Base-by-base conservation (phyloP, 1,140 invertebrate genomes). In the Philotrypesis tridentata region DNA sequence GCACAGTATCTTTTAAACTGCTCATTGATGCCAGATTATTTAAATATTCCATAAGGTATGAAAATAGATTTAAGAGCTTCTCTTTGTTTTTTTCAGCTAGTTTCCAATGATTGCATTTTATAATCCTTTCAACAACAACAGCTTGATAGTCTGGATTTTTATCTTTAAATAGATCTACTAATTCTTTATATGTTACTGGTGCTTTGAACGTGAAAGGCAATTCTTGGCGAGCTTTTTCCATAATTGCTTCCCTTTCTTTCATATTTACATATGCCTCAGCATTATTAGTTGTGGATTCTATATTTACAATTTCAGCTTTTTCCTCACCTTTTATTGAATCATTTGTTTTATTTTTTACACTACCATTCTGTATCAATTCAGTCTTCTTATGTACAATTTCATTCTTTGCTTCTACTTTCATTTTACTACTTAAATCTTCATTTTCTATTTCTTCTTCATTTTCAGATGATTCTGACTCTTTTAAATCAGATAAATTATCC, bases 81-180 rank as follows among this genome's bases (percentile, higher is more conserved):
- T 95, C 94, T 88, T 96, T 96, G 87, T 98, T 97, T 17, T 93
- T 94, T 83, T 94, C 93, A 25, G 93, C 93, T 67, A 97, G 89
- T 87, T 95, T 95, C 48, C 95, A 95, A 89, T 98, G 95, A 91
- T 97, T 96, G 85, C 95, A 96, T 92, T 97, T 97, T 65, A 98
- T 95, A 84, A 98, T 94, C 86, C 97, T 93, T 84, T 97, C 95
- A 72, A 98, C 85, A 12, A 97, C 95, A 9, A 94, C 92, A 3
- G 93, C 90, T 84, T 96, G 95, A 83, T 96, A 93, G 8, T 93
- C 89, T 11, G 93, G 90, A 48, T 92, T 92, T 80, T 95, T 93
- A 29, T 93, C 91, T 68, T 92, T 87, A 48, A 98, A 88, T 65
- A 96, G 85, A 85, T 94, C 90, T 87, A 94, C 88, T 60, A 97